Evolutionary conservation across 2,888 invertebrate genomes (phyloP), one percentile per base, ranked within the genome.

Genomic region (Philereme vetulata): DNA sequence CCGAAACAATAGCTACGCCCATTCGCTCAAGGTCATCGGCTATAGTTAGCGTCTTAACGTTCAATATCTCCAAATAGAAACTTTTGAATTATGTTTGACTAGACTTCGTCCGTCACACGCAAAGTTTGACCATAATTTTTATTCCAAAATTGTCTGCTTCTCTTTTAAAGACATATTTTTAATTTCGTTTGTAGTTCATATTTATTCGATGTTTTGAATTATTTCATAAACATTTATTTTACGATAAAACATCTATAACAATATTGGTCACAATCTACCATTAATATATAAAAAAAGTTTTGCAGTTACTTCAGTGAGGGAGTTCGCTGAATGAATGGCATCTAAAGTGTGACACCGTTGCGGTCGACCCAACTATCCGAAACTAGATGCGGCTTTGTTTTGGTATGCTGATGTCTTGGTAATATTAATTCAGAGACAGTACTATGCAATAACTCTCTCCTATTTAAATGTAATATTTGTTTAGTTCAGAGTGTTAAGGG

Each of bases 371-470:
- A 64, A 56, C 65, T 67, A 67, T 66, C 65, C 66, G 63, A 64
- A 65, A 59, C 54, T 60, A 60, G 52, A 66, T 65, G 67, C 51
- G 68, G 55, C 65, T 62, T 56, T 64, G 66, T 57, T 65, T 68
- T 74, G 72, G 68, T 66, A 66, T 66, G 64, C 64, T 60, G 55
- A 71, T 62, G 57, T 61, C 54, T 73, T 45, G 9, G 65, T 56
- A 57, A 63, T 63, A 51, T 60, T 61, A 64, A 51, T 64, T 11
- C 42, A 63, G 59, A 65, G 48, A 42, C 48, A 43, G 59, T 38
- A 38, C 68, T 72, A 64, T 70, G 43, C 45, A 42, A 9, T 51
- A 46, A 21, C 40, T 50, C 36, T 32, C 45, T 36, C 44, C 48
- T 46, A 40, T 35, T 53, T 52, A 38, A 52, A 40, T 43, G 0